phyloP scores from a whole-genome alignment of 2,797 vertebrate species.

The Intellagama lesueurii region DNA sequence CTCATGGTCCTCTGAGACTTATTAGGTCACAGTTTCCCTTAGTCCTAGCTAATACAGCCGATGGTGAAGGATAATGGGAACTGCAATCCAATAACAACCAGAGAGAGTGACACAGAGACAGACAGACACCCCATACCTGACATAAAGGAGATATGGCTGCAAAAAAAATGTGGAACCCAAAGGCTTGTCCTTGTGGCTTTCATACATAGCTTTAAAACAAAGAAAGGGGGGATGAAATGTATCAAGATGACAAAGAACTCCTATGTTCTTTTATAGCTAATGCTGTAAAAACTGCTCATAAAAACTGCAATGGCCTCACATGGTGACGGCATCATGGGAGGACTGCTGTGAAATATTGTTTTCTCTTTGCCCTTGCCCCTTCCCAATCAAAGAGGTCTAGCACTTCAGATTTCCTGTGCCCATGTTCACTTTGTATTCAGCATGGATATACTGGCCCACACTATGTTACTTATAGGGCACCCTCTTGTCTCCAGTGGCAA shows the following conservation, averaged over 20 bases:
- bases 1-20: too few relatives aligned
- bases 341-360: too few relatives aligned
- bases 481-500: background rate
- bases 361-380: too few relatives aligned
- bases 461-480: background rate
- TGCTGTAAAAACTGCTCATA: too few relatives aligned
- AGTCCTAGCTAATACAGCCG: background rate
- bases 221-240: too few relatives aligned
- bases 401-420: too few relatives aligned
- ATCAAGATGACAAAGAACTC: background rate
- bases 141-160: background rate
- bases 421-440: too few relatives aligned
- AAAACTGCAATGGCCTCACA: background rate
- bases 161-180: too few relatives aligned
- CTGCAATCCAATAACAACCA: background rate
- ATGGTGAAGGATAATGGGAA: background rate
- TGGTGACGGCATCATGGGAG: too few relatives aligned
- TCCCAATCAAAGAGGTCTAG: too few relatives aligned
- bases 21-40: background rate
- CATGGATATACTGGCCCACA: too few relatives aligned
- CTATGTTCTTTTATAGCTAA: background rate
- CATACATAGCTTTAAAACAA: background rate
- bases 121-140: too few relatives aligned
- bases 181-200: background rate
- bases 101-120: background rate